phyloP scores from a whole-genome alignment of 2,113 vertebrate species.

The Halcyon malimbica region DNA sequence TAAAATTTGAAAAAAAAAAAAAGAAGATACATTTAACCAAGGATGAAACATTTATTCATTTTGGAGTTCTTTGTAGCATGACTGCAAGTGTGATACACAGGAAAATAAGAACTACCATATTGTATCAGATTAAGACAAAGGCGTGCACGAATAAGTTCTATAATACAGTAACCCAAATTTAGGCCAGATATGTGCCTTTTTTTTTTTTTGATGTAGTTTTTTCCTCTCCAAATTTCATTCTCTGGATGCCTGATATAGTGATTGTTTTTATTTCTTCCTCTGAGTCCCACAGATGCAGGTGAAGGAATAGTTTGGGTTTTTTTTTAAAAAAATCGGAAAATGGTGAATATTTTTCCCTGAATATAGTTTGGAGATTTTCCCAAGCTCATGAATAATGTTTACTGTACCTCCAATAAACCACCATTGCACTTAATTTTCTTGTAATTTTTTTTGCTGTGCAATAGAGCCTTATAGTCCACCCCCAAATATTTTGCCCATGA shows the following conservation, averaged over 20 bases:
- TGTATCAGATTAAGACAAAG: not conserved
- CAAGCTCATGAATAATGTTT: not conserved
- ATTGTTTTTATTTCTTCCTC: not conserved
- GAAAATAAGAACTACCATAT: not conserved
- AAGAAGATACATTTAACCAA: not conserved
- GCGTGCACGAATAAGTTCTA: not conserved
- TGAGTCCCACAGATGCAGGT: not conserved
- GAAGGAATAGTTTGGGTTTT: not conserved
- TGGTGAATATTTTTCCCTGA: not conserved
- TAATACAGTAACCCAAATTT: not conserved
- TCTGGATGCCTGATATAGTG: not conserved
- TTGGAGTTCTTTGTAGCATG: not conserved
- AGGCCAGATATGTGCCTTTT: not conserved
- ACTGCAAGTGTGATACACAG: not conserved
- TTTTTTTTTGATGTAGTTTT: not conserved
- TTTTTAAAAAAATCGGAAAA: not conserved
- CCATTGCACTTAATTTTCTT: not conserved
- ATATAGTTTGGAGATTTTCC: not conserved
- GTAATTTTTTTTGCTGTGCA: not conserved
- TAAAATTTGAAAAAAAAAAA: not conserved
- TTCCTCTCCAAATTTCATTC: not conserved
- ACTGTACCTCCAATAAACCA: not conserved
- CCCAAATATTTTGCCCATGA: not conserved
- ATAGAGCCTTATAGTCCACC: not conserved
- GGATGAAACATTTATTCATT: not conserved